These are phyloP conservation scores for Mechanitis mazaeus DNA, from an alignment of 2,888 invertebrate species.

Conservation along the genomic window DNA sequence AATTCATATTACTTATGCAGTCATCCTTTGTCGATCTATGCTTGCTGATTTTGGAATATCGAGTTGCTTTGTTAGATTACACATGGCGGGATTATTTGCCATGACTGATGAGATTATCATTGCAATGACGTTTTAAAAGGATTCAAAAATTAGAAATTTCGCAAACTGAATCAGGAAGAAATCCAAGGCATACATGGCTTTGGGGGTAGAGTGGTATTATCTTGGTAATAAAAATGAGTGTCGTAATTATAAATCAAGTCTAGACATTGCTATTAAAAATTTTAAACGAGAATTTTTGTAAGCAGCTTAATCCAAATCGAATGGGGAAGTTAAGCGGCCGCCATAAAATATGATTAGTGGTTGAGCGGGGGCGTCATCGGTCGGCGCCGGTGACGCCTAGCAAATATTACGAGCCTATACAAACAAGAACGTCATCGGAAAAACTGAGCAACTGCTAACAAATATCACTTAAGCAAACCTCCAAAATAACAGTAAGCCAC, in stretches of 20 bases:
- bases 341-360: constrained; percentile 74
- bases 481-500: constrained; percentile 24
- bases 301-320: constrained; percentile 62
- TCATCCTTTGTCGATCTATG: constrained; percentile 7
- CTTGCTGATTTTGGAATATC: constrained; percentile 1
- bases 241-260: constrained; percentile 19
- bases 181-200: too few species aligned
- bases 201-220: too few species aligned
- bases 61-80: constrained; percentile 1
- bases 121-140: too few species aligned
- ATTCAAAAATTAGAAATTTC: too few species aligned
- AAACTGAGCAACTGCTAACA: constrained; percentile 43
- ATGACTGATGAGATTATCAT: too few species aligned
- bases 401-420: constrained; percentile 55
- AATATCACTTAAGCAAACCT: constrained; percentile 50
- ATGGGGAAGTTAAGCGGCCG: constrained; percentile 49
- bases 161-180: too few species aligned
- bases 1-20: constrained; percentile 37
- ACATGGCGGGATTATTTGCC: too few species aligned
- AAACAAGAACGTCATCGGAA: constrained; percentile 45
- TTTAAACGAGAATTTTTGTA: constrained; percentile 34
- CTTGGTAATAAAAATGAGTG: neutral
- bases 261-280: constrained; percentile 32
- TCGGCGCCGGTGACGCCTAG: constrained; percentile 50
- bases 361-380: constrained; percentile 43